phyloP scores from a whole-genome alignment of 2,888 invertebrate genomes.

The Aleiodes alternator region DNA sequence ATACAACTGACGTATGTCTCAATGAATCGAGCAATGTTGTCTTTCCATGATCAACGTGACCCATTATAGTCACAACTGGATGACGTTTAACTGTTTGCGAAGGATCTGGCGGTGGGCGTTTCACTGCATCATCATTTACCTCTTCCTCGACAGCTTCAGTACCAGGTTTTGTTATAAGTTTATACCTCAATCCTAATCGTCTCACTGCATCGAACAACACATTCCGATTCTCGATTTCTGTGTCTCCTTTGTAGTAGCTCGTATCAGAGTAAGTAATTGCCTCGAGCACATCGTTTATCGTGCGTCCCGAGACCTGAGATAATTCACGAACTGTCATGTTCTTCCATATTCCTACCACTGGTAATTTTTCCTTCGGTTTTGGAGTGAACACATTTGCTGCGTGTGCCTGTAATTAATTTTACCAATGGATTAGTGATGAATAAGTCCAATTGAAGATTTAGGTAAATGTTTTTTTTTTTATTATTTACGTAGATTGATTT shows the following conservation, averaged over 20 bases:
- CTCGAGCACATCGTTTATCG: slow-evolving; percentile 83
- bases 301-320: slow-evolving; percentile 80
- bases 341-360: slow-evolving; percentile 84
- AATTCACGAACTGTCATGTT: slow-evolving; percentile 89
- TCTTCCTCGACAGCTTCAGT: slow-evolving; percentile 72
- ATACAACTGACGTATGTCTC: slow-evolving; percentile 90
- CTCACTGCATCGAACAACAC: slow-evolving; percentile 83
- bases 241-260: slow-evolving; percentile 77
- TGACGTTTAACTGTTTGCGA: slow-evolving; percentile 84
- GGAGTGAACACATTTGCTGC: slow-evolving; percentile 67
- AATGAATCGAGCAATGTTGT: slow-evolving; percentile 95
- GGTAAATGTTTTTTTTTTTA: too few relatives aligned
- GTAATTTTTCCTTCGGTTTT: slow-evolving; percentile 75
- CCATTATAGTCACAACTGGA: slow-evolving; percentile 99
- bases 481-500: not conserved
- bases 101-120: slow-evolving; percentile 80
- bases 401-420: not conserved
- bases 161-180: slow-evolving; percentile 78
- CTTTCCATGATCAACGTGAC: slow-evolving; percentile 99
- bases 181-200: slow-evolving; percentile 81
- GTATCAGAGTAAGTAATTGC: slow-evolving; percentile 82
- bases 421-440: not conserved
- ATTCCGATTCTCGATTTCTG: slow-evolving; percentile 80
- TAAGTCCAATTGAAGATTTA: slow-evolving; percentile 24
- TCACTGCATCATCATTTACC: slow-evolving; percentile 69